These are phyloP conservation scores for Channa argus DNA, from an alignment of 2,113 vertebrate species.

Conservation along the genomic window DNA sequence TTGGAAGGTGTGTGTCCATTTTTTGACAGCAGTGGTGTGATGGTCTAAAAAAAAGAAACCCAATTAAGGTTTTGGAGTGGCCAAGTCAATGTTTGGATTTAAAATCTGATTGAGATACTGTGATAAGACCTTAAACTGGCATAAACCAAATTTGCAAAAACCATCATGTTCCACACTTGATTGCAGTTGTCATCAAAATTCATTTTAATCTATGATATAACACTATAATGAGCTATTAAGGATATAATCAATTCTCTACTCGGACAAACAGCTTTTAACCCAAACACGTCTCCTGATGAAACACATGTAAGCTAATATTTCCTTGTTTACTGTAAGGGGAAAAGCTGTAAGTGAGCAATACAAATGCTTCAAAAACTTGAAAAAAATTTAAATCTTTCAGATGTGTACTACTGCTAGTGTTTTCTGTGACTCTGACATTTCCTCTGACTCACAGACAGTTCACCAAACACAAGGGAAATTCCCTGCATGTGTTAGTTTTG, in stretches of 20 bases:
- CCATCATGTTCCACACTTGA: no score
- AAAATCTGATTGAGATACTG: no score
- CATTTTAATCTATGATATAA: no score
- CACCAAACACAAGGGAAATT: constrained; percentile 21
- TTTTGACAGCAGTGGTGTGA: no score
- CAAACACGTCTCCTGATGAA: not conserved
- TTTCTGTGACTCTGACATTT: not conserved
- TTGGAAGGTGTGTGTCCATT: no score
- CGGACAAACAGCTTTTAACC: not conserved
- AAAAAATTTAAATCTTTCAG: not conserved
- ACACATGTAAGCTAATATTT: not conserved
- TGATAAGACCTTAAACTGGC: no score
- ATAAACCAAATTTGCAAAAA: no score
- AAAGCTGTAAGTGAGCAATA: not conserved
- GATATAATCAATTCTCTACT: not conserved
- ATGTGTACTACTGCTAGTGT: not conserved
- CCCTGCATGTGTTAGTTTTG: constrained; percentile 18
- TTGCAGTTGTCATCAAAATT: no score
- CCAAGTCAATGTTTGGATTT: no score
- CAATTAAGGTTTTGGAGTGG: no score
- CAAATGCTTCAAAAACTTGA: not conserved
- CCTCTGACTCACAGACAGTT: constrained; percentile 3
- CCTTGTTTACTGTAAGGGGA: not conserved
- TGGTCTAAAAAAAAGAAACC: no score
- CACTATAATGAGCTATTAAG: not conserved